Evolutionary conservation across 2,113 vertebrate genomes (phyloP), one percentile per base, ranked within the genome.

Genomic region (cat (Felis catus)): DNA sequence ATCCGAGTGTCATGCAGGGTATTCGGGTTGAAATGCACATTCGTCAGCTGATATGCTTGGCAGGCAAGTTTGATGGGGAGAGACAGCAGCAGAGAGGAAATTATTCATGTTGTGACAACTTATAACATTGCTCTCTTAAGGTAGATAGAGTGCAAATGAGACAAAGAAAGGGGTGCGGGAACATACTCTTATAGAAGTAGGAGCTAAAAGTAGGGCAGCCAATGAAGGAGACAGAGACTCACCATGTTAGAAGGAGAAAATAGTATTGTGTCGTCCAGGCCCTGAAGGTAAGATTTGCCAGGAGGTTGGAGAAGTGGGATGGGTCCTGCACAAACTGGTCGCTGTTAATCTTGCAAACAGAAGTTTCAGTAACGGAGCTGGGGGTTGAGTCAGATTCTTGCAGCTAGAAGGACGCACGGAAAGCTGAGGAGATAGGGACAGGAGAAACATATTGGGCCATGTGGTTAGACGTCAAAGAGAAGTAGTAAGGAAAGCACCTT

Each of bases 311-410:
- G 36, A 27, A 18, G 0, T 8, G 41, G 16, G 29, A 45, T 27
- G 78, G 29, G 10, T 36, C 25, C 6, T 13, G 10, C 10, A 5
- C n/a, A 66, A 65, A 68, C 18, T 58, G 27, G 16, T 58, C 48
- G 21, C 61, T 21, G 9, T 5, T 39, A 39, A 27, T 4, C 25
- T 68, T 58, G 23, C 25, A 51, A 66, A 68, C 33, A 65, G 36
- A 78, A 66, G 31, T 86, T 86, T 70, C 27, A 25, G 45, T 80
- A 48, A 71, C 53, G 5, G 31, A 80, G 14, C 31, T 29, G 48
- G 21, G 3, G 1, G 71, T 25, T 0, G 15, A 73, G 31, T 65
- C 10, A 29, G 1, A 7, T 74, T 29, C 9, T 0, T 73, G 55
- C n/a, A 48, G 15, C 23, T 16, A 25, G 11, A 82, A 58, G 23